These are phyloP conservation scores for Ophioderma brevispina DNA, from an alignment of 35 echinoderm and acorn worm genomes.

Conservation along the genomic window DNA sequence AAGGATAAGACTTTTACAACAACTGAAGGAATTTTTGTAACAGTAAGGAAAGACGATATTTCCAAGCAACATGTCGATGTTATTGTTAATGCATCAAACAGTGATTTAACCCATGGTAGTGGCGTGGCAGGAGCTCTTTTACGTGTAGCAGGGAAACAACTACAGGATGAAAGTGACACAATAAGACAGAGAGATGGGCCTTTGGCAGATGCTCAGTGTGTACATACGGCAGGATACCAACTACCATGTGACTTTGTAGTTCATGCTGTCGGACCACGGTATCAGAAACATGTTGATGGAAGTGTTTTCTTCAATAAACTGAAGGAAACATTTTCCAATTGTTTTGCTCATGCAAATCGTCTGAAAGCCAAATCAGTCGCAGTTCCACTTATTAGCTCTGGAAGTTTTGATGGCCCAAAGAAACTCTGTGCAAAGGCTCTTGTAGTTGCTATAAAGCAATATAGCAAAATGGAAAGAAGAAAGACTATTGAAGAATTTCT, in stretches of 20 bases:
- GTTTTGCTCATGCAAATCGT: background rate
- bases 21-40: background rate
- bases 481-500: background rate
- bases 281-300: background rate
- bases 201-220: background rate
- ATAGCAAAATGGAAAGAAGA: background rate
- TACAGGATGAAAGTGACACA: background rate
- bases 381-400: slow-evolving; percentile 22
- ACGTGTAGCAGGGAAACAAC: background rate
- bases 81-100: slow-evolving; percentile 1
- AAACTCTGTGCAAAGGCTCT: slow-evolving; percentile 14
- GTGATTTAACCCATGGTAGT: background rate
- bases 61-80: slow-evolving; percentile 13
- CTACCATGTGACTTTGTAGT: background rate
- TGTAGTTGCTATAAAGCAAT: background rate
- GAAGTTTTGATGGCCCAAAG: slow-evolving; percentile 2
- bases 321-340: slow-evolving; percentile 13
- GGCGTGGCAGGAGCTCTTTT: slow-evolving; percentile 11
- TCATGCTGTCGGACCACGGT: slow-evolving; percentile 8
- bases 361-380: background rate
- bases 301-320: background rate
- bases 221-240: background rate
- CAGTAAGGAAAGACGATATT: background rate
- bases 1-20: background rate
- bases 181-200: too few relatives aligned